Percentiles rank a stretch among this genome's conserved stretches.
Conservation (phyloP, 2,888 invertebrate species). For the Erebia ligea region DNA sequence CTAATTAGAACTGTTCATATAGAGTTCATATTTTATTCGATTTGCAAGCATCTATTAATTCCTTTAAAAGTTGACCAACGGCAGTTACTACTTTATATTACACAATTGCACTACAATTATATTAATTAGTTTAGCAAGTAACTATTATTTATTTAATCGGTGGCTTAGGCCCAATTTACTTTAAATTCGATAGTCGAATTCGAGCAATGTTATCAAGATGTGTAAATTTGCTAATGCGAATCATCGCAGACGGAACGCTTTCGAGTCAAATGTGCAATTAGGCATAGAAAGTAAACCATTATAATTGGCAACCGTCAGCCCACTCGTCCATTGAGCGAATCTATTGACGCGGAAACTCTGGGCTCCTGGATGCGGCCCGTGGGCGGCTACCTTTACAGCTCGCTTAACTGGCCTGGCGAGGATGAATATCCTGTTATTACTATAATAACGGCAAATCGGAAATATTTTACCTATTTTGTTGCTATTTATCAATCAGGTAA, state of each 20-base stretch:
- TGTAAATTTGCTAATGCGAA: too few relatives aligned
- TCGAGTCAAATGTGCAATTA: constrained; percentile 61
- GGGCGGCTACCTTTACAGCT: constrained; percentile 46
- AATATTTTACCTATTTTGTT: not conserved
- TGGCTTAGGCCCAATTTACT: too few relatives aligned
- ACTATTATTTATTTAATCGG: too few relatives aligned
- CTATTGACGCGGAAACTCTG: constrained; percentile 59
- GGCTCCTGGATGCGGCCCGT: constrained; percentile 61
- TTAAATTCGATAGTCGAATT: constrained; percentile 42
- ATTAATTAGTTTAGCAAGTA: too few relatives aligned
- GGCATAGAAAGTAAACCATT: constrained; percentile 73
- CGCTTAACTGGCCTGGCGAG: not conserved
- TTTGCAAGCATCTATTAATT: too few relatives aligned
- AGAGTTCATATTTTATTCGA: too few relatives aligned
- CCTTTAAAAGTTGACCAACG: too few relatives aligned
- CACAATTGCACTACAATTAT: too few relatives aligned
- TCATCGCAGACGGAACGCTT: constrained; percentile 49
- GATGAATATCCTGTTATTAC: constrained; percentile 4
- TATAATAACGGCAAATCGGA: not conserved
- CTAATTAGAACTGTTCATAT: too few relatives aligned
- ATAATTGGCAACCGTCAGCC: constrained; percentile 70
- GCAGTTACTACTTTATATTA: too few relatives aligned
- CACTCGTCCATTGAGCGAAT: constrained; percentile 61
- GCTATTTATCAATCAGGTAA: not conserved
- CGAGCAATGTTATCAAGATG: too few relatives aligned